A percentile compares a stretch with the other conserved stretches of the same genome.
These are phyloP conservation scores for Chloroceryle aenea DNA, from an alignment of 2,113 vertebrate species.

Conservation along the genomic window DNA sequence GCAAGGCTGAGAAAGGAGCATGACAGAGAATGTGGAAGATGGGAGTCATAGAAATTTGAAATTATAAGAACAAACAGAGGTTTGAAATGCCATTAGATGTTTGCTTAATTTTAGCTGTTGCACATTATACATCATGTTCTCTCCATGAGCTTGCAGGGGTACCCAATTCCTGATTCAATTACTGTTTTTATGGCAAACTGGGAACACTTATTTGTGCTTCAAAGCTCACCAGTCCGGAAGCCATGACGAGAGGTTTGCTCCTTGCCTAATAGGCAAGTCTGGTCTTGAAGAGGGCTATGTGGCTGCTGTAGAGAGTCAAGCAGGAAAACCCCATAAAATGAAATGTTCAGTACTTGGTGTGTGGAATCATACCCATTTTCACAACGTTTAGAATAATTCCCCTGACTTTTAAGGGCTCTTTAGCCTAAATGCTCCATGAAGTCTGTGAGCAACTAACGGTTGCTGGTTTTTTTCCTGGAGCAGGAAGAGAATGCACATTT, in stretches of 20 bases:
- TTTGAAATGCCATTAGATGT: not conserved
- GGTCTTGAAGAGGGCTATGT: not conserved
- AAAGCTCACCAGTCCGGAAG: not conserved
- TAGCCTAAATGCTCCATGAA: not conserved
- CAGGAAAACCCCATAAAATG: not conserved
- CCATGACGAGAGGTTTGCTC: not conserved
- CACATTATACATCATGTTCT: not conserved
- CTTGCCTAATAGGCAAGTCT: not conserved
- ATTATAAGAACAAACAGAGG: not conserved
- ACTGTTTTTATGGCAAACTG: not conserved
- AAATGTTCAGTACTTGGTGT: not conserved
- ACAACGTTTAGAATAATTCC: not conserved
- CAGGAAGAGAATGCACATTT: not conserved
- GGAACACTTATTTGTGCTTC: not conserved
- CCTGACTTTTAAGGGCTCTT: slow-evolving; percentile 9
- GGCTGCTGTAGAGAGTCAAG: not conserved
- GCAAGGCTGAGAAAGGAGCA: not conserved
- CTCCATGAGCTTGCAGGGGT: not conserved
- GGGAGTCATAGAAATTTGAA: not conserved
- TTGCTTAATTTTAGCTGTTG: not conserved
- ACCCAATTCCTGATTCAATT: not conserved
- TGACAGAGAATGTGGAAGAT: not conserved
- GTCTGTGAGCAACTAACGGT: not conserved
- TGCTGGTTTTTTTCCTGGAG: not conserved
- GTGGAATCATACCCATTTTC: not conserved